phyloP scores from a whole-genome alignment of 2,888 invertebrate genomes.

The Orchestes rusci region DNA sequence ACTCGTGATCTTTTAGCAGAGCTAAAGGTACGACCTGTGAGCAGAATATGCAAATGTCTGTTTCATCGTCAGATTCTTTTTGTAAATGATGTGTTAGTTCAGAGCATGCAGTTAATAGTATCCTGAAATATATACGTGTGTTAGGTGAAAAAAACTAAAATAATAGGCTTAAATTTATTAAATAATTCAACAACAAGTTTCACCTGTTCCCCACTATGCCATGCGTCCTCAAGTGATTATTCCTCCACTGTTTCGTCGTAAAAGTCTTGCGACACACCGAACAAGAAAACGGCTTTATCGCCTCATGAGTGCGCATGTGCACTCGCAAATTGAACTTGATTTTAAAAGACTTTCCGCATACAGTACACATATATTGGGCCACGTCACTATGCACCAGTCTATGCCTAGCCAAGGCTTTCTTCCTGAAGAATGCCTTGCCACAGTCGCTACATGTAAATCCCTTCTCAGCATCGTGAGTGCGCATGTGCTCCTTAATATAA shows the following conservation, averaged over 20 bases:
- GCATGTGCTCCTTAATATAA: slow-evolving; percentile 33
- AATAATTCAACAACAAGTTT: slow-evolving; percentile 3
- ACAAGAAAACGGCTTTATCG: slow-evolving; percentile 27
- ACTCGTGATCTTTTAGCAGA: slow-evolving; percentile 15
- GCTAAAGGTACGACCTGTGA: slow-evolving; percentile 11
- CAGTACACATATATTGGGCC: slow-evolving; percentile 37
- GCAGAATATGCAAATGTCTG: slow-evolving; percentile 19
- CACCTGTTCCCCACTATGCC: slow-evolving; percentile 17
- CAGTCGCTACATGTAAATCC: slow-evolving; percentile 45
- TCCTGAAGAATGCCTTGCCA: slow-evolving; percentile 44
- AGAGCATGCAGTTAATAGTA: too few relatives aligned
- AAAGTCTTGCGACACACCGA: slow-evolving; percentile 27
- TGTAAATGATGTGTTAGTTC: too few relatives aligned
- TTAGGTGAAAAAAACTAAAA: not conserved
- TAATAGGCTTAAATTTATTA: too few relatives aligned
- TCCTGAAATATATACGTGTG: too few relatives aligned
- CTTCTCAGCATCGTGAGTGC: slow-evolving; percentile 41
- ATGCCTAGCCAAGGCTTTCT: slow-evolving; percentile 45
- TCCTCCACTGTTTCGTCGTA: slow-evolving; percentile 31
- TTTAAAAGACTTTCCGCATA: slow-evolving; percentile 48
- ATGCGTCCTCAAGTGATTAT: slow-evolving; percentile 24
- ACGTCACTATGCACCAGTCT: slow-evolving; percentile 19
- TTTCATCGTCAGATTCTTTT: slow-evolving; percentile 5
- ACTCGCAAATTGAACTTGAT: slow-evolving; percentile 39
- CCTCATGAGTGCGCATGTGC: slow-evolving; percentile 28